Evolutionary conservation across 1,140 invertebrate species (phyloP).

Genomic region (Drosophila triauraria): DNA sequence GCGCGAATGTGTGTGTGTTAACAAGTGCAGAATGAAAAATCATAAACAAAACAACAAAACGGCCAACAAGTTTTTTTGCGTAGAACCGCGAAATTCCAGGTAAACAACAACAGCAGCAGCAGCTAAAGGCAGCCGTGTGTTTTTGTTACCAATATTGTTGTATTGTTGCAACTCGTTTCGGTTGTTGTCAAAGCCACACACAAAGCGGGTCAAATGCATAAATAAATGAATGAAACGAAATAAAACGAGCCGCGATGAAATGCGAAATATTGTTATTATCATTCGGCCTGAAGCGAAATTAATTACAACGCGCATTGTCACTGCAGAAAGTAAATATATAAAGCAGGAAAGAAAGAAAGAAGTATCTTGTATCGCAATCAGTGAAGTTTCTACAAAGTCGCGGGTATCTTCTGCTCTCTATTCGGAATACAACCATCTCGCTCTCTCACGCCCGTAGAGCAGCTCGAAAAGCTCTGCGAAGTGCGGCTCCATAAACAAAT

Average conservation of each 20-base stretch:
- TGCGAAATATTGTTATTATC: conserved; percentile 45
- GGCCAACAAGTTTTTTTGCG: conserved; percentile 75
- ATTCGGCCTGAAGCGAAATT: conserved; percentile 48
- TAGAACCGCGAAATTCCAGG: conserved; percentile 74
- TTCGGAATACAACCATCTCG: conserved; percentile 57
- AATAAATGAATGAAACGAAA: conserved; percentile 63
- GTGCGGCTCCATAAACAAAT: conserved; percentile 50
- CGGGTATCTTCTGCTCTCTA: conserved; percentile 27
- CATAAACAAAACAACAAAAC: conserved; percentile 58
- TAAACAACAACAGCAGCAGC: conserved; percentile 48
- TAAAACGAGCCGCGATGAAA: conserved; percentile 55
- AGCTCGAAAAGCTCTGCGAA: conserved; percentile 42
- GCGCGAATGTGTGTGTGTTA: conserved; percentile 39
- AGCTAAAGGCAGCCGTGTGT: conserved; percentile 7
- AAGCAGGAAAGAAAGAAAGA: conserved; percentile 2
- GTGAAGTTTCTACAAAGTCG: conserved; percentile 48
- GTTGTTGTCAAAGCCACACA: conserved; percentile 54
- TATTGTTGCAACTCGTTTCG: conserved; percentile 63
- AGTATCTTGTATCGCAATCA: conserved; percentile 11
- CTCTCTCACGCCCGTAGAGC: conserved; percentile 32
- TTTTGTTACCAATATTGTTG: conserved; percentile 33
- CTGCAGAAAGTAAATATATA: conserved; percentile 16
- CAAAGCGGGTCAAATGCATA: conserved; percentile 79
- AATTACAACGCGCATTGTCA: conserved; percentile 45
- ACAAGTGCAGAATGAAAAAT: conserved; percentile 76